Evolutionary conservation across 2,797 vertebrate species (phyloP), one percentile per base, ranked within the genome.

Genomic region (Chlorospingus flavigularis): DNA sequence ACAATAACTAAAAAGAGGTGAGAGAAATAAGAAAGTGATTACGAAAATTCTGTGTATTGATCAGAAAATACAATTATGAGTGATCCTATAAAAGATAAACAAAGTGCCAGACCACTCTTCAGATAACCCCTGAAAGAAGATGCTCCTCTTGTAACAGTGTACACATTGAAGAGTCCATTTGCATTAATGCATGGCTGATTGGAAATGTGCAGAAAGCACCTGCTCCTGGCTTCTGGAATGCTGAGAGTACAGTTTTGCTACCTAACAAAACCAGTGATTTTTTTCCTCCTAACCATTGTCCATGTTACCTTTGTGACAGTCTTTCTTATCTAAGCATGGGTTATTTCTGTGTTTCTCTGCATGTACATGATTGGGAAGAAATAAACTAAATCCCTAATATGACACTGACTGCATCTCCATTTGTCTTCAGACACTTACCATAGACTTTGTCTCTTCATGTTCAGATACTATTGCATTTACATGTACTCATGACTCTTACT

Each of bases 401-500:
- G 66, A 88, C 82, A 74, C 61, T 95, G 82, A 88, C 61, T 97
- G 91, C 94, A 88, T 93, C 80, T 94, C 75, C 95, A 92, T 97
- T 96, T 98, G 91, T 96, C 94, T 96, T 88, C 85, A 94, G 93
- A 91, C 57, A 71, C 61, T 91, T 89, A 51, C 79, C 97, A 97
- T 97, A 96, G 96, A 75, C 70, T 94, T 96, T 97, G 88, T 96
- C 78, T 93, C 90, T 97, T 97, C 96, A 96, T 97, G 96, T 96
- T 97, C 96, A 96, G 94, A 96, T 96, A 95, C 90, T 96, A 93
- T 74, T 95, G 94, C 98, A 98, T 98, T 95, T 97, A 97, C 98
- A 98, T 98, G 97, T 98, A 97, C 97, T 98, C 98, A 98, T 98
- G 97, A 98, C 98, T 98, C 98, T 99, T 98, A 99, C 97, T 94